Conservation (phyloP, 1,140 invertebrate genomes). For the Hyles vespertilio region DNA sequence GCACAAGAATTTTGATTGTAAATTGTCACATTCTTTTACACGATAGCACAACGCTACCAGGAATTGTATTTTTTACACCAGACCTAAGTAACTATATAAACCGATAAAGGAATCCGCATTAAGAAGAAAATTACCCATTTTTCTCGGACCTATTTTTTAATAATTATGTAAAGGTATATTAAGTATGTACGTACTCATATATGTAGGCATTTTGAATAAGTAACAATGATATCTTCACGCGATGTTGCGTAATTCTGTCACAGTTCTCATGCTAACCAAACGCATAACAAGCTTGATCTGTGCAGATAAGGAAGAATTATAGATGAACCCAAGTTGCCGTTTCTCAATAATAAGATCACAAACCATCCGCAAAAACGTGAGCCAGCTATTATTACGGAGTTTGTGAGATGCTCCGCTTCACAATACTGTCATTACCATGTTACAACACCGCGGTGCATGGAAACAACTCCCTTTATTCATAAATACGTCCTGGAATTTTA, state of each 20-base stretch:
- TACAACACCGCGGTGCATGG: conserved; percentile 29
- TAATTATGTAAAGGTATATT: no score
- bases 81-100: no score
- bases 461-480: conserved; percentile 16
- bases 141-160: no score
- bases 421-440: conserved; percentile 51
- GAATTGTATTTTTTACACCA: no score
- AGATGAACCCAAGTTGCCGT: conserved; percentile 35
- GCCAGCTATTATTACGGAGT: conserved; percentile 39
- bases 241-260: conserved; percentile 45
- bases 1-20: no score
- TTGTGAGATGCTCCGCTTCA: conserved; percentile 35
- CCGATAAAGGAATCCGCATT: no score
- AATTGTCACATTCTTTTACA: no score
- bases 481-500: conserved; percentile 12
- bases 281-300: conserved; percentile 56
- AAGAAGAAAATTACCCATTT: no score
- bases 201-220: no score
- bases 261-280: conserved; percentile 56
- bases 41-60: no score
- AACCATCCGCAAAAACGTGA: conserved; percentile 59
- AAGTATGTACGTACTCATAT: no score
- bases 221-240: conserved; percentile 19
- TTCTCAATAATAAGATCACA: conserved; percentile 56
- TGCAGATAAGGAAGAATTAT: conserved; percentile 47